Percentiles rank a stretch among this genome's conserved stretches.
Conservation (phyloP, 2,888 invertebrate genomes). For the Drosophila mercatorum region DNA sequence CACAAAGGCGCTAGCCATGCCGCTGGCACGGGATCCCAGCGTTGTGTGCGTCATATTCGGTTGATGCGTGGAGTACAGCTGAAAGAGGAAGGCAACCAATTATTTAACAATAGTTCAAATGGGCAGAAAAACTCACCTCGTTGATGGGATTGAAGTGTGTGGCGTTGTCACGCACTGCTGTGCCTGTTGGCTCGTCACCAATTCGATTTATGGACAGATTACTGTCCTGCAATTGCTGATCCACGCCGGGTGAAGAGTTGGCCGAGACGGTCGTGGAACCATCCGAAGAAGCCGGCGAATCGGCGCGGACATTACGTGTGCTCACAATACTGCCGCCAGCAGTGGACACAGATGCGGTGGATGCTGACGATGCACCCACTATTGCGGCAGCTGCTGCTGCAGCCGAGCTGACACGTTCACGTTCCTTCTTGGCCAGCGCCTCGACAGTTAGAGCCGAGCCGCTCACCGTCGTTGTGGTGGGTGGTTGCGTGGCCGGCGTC, state of each 20-base stretch:
- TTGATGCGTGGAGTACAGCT: constrained; percentile 83
- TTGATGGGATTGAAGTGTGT: constrained; percentile 84
- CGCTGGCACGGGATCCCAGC: constrained; percentile 38
- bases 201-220: constrained; percentile 77
- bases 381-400: constrained; percentile 22
- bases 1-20: constrained; percentile 62
- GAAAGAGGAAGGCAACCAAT: neutral
- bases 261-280: constrained; percentile 96
- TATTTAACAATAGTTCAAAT: neutral
- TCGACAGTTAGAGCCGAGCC: constrained; percentile 64
- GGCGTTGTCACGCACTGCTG: constrained; percentile 61
- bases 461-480: constrained; percentile 38
- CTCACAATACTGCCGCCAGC: constrained; percentile 41
- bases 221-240: constrained; percentile 85
- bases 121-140: constrained; percentile 69
- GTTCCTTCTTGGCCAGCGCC: constrained; percentile 74
- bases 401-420: constrained; percentile 49
- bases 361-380: constrained; percentile 38
- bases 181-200: constrained; percentile 38
- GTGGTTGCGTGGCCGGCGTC: constrained; percentile 40
- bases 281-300: constrained; percentile 85
- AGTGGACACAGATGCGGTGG: constrained; percentile 33
- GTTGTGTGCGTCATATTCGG: constrained; percentile 46
- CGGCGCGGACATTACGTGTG: constrained; percentile 71
- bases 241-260: constrained; percentile 91